A percentile compares a stretch with the other conserved stretches of the same genome.
Conservation (phyloP, 2,797 vertebrate species). For the Columba guinea region DNA sequence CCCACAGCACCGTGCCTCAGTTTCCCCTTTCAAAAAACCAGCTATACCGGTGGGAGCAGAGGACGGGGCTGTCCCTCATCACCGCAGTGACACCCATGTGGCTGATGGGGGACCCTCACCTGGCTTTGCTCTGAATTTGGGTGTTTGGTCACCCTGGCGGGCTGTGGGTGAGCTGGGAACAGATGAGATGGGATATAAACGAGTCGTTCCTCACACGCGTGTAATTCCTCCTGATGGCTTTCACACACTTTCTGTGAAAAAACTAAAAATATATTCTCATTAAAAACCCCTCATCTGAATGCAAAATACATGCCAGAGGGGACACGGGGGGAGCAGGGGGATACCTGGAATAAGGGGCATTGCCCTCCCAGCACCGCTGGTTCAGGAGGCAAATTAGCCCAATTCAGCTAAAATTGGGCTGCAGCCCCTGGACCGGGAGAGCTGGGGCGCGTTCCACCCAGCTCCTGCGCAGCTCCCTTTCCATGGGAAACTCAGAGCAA, state of each 20-base stretch:
- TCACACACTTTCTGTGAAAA: neutral
- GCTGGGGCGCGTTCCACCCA: rapidly evolving
- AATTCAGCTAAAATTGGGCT: neutral
- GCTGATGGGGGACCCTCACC: neutral
- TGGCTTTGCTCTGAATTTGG: neutral
- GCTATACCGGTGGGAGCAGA: rapidly evolving
- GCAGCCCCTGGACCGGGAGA: rapidly evolving
- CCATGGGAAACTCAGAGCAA: neutral
- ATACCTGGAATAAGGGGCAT: neutral
- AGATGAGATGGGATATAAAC: neutral
- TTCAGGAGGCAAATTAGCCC: neutral
- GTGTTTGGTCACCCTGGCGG: rapidly evolving
- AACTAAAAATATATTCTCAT: neutral
- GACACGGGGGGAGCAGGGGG: too few species aligned
- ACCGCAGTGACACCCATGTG: rapidly evolving
- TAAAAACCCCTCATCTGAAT: neutral
- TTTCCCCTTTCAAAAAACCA: neutral
- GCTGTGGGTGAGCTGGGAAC: neutral
- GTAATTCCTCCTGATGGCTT: neutral
- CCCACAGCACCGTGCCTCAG: neutral
- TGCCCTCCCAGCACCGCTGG: neutral
- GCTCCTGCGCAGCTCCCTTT: neutral
- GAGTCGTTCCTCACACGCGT: neutral
- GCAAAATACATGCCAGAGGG: rapidly evolving
- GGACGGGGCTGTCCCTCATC: neutral